phyloP scores from a whole-genome alignment of 2,888 invertebrate species.

The Thumatha senex region DNA sequence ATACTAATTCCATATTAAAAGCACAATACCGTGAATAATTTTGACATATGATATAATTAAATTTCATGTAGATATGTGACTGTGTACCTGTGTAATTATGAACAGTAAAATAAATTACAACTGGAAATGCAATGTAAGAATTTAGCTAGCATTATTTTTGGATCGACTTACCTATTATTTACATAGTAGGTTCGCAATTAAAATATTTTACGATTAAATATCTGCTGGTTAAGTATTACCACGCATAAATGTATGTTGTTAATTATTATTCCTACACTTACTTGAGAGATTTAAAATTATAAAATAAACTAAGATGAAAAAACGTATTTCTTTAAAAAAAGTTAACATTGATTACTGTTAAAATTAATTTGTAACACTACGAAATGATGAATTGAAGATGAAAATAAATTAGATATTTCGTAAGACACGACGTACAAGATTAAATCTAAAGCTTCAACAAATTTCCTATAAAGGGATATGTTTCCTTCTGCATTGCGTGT shows the following conservation, averaged over 20 bases:
- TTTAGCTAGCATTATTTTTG: constrained; percentile 39
- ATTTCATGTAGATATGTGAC: constrained; percentile 48
- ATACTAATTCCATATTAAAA: constrained; percentile 39
- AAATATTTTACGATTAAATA: constrained; percentile 35
- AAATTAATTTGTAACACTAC: no score
- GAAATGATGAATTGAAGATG: no score
- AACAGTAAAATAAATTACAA: constrained; percentile 34
- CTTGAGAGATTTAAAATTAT: no score
- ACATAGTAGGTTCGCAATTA: constrained; percentile 41
- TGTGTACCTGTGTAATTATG: constrained; percentile 38
- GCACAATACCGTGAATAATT: constrained; percentile 52
- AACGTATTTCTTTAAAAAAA: no score
- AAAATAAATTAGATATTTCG: no score
- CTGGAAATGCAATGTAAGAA: constrained; percentile 35
- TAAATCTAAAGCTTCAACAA: constrained; percentile 11
- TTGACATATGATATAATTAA: constrained; percentile 51
- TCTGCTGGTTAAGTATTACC: constrained; percentile 29
- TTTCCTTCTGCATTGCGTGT: constrained; percentile 21
- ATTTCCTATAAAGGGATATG: constrained; percentile 26
- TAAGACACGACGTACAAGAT: background rate
- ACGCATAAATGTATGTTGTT: background rate
- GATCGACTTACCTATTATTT: constrained; percentile 37
- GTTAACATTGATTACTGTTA: no score
- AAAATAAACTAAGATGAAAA: no score
- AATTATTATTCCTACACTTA: no score